phyloP scores from a whole-genome alignment of 1,140 invertebrate species.

The Monomorium pharaonis region DNA sequence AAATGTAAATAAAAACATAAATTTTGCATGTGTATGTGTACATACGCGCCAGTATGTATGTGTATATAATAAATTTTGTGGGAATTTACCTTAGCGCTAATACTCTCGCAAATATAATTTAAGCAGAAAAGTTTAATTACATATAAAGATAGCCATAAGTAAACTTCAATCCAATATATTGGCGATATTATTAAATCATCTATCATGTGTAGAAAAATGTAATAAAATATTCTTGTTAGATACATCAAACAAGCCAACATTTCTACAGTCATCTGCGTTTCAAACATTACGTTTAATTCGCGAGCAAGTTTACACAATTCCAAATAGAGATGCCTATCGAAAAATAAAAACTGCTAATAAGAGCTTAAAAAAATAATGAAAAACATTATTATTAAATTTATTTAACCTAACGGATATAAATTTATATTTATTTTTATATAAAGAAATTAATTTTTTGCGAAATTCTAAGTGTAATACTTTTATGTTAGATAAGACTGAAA shows the following conservation, averaged over 20 bases:
- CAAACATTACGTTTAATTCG: conserved; percentile 1
- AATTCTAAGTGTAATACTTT: too few relatives aligned
- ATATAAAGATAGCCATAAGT: neutral
- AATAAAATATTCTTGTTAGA: neutral
- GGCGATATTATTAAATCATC: neutral
- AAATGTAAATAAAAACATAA: too few relatives aligned
- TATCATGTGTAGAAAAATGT: too few relatives aligned
- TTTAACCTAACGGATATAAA: too few relatives aligned
- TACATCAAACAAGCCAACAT: neutral
- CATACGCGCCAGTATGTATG: neutral
- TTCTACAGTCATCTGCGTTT: conserved; percentile 1
- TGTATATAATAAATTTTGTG: neutral
- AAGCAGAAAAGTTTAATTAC: neutral
- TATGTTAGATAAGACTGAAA: neutral
- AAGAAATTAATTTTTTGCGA: too few relatives aligned
- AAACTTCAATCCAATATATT: neutral
- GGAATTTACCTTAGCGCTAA: neutral
- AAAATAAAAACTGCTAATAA: neutral
- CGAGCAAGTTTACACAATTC: conserved; percentile 21
- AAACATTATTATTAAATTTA: neutral
- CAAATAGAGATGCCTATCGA: conserved; percentile 25
- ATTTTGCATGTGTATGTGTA: neutral
- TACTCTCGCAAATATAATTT: neutral
- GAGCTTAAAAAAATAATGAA: neutral
- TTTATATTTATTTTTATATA: too few relatives aligned